Evolutionary conservation across 2,888 invertebrate species (phyloP), one percentile per base, ranked within the genome.

Genomic region (Hemicrepidius hirtus): DNA sequence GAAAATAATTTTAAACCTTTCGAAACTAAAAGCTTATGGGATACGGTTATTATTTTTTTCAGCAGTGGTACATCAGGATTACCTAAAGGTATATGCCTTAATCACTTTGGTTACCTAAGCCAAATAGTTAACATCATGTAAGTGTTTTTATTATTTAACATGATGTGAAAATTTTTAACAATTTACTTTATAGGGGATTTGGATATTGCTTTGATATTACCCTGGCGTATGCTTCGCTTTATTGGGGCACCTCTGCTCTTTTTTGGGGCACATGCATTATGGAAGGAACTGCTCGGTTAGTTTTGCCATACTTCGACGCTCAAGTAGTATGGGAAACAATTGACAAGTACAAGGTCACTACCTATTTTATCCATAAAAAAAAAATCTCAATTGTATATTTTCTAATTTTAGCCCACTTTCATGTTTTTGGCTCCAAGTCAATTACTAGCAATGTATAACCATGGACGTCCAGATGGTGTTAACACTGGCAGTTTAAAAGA

Each of bases 101-200:
- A 57, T 53, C 80, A 80, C 28, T 24, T 13, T 18, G 21, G 28
- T 0, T 66, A 21, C 2, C 0, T 67, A 1, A 7, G 44, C 18
- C 40, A 65, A 24, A 86, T 71, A 85, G 77, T 60, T 84, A 79
- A 71, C 78, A 85, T 78, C 87, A 88, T 80, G 88, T 88, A 49
- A 71, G 16, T 69, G 6, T 7, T 41, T 0, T 53, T 20, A 24
- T 5, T 10, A 1, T 12, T 9, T 32, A 0, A 16, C 16, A 13
- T 20, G 4, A 18, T 13, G 12, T 13, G 4, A 3, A 5, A 46
- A 32, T 21, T 20, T 28, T n/a, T 20, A 13, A 13, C 12, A 6
- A 13, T 44, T 4, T 28, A 9, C 2, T 16, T 28, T 64, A 16
- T 13, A 68, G 68, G 2, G 16, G 16, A 41, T 18, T 41, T 5